Evolutionary conservation across 2,113 vertebrate genomes (phyloP), one percentile per base, ranked within the genome.

Genomic region (Thermophis baileyi): DNA sequence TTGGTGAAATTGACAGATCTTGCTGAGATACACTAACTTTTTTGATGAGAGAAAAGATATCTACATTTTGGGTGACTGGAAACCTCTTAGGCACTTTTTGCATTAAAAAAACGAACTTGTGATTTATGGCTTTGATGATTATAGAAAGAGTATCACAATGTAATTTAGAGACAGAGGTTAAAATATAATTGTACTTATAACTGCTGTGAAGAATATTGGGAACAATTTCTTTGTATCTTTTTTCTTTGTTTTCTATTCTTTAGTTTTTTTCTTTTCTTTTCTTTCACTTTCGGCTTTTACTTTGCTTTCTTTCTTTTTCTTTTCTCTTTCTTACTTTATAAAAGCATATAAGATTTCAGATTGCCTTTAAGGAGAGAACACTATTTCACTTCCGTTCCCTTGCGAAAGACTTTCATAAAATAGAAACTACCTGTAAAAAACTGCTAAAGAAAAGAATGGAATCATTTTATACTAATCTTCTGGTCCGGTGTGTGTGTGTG

Each of bases 401-500:
- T 55, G 18, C 0, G 35, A 40, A 40, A 40, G 35, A 3, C 18
- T 81, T 40, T 40, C 69, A 40, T 40, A 81, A 81, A 81, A 81
- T 81, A 81, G 16, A 40, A 81, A 22, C 6, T 81, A 81, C 69
- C 35, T 81, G 35, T 40, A 81, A 44, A 81, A 81, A 81, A 81
- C 35, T 81, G 18, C 74, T 40, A 44, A 44, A 81, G 74, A 3
- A 10, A 44, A 81, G 74, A 3, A 10, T 9, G 35, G 18, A 44
- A 44, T 81, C 0, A 44, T 81, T 40, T 81, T 44, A 44, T 81
- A 44, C 35, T 22, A 44, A 81, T 40, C 35, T 40, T 81, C 18
- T 81, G 35, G 18, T 40, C 0, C 3, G 30, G 30, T n/a, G 11
- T 11, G 11, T 1, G 46, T 5, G 5, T 1, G 22, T 2, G 47